A percentile compares a stretch with the other conserved stretches of the same genome.
These are phyloP conservation scores for Haliclystus octoradiatus DNA, from an alignment of 30 jellyfish, hydroid and myxozoan species.

Conservation along the genomic window DNA sequence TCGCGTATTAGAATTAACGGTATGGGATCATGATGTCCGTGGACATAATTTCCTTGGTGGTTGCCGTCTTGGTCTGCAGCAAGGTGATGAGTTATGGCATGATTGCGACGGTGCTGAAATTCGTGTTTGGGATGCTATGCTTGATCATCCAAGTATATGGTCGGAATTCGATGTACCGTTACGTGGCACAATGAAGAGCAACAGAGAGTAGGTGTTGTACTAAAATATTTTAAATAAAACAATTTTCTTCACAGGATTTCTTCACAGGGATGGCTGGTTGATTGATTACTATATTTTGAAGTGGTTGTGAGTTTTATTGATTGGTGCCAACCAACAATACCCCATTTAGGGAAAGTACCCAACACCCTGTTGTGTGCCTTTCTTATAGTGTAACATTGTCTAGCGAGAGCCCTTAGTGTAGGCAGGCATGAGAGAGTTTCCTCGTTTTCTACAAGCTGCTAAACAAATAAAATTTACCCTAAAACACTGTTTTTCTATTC, in stretches of 20 bases:
- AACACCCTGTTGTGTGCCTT: too few relatives aligned
- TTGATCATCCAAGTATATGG: conserved; percentile 91
- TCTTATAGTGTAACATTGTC: too few relatives aligned
- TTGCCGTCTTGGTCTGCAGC: conserved; percentile 49
- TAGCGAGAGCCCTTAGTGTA: too few relatives aligned
- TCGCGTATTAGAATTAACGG: conserved; percentile 90
- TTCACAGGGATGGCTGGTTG: not conserved
- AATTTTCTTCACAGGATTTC: not conserved
- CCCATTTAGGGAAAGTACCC: too few relatives aligned
- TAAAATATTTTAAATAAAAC: too few relatives aligned
- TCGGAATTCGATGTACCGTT: conserved; percentile 76
- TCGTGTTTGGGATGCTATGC: conserved; percentile 86
- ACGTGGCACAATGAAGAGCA: conserved; percentile 91
- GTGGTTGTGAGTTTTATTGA: not conserved
- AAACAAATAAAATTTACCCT: too few relatives aligned
- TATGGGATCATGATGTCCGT: conserved; percentile 86
- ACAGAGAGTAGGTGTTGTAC: conserved; percentile 74
- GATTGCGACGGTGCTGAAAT: conserved; percentile 82
- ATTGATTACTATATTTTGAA: not conserved
- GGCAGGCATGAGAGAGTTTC: too few relatives aligned
- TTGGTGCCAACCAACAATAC: too few relatives aligned
- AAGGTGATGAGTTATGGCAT: conserved; percentile 96
- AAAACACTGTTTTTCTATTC: too few relatives aligned
- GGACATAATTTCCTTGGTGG: conserved; percentile 78
- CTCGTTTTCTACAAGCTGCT: too few relatives aligned